A percentile compares a stretch with the other conserved stretches of the same genome.
These are phyloP conservation scores for Lasioglossum calceatum DNA, from an alignment of 2,888 invertebrate genomes.

Conservation along the genomic window DNA sequence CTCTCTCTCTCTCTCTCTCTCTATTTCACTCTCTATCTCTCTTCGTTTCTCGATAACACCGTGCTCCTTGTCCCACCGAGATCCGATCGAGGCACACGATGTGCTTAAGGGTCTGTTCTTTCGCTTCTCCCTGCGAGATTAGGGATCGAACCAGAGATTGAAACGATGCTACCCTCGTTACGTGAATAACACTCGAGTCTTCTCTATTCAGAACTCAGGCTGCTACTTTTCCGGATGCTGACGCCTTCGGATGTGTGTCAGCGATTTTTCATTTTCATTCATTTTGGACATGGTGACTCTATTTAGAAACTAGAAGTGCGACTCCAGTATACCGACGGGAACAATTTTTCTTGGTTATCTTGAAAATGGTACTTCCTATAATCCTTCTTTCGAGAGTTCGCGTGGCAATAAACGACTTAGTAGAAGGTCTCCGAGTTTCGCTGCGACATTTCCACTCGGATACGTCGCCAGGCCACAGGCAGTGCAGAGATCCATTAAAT, in stretches of 20 bases:
- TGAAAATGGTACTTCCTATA: neutral
- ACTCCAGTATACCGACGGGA: neutral
- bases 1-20: constrained; percentile 14
- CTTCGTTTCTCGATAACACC: constrained; percentile 18
- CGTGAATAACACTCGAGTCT: constrained; percentile 42
- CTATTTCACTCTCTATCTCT: constrained; percentile 17
- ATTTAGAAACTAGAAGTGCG: neutral
- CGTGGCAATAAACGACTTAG: neutral
- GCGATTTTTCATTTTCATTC: neutral
- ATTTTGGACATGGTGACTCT: neutral
- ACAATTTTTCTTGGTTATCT: neutral
- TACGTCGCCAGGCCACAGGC: neutral
- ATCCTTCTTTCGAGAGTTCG: neutral
- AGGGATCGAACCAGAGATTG: constrained; percentile 69
- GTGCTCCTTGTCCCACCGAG: constrained; percentile 31
- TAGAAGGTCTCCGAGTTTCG: neutral
- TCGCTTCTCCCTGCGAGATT: constrained; percentile 54
- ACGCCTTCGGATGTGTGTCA: neutral
- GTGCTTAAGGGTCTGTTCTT: constrained; percentile 72
- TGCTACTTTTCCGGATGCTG: neutral
- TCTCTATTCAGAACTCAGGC: constrained; percentile 20
- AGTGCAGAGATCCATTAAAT: neutral
- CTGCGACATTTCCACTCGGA: neutral
- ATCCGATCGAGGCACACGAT: constrained; percentile 65
- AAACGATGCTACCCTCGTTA: constrained; percentile 60